Percentiles rank a stretch among this genome's conserved stretches.
phyloP scores from a whole-genome alignment of 2,888 invertebrate species.

The Platycheirus rosarum region DNA sequence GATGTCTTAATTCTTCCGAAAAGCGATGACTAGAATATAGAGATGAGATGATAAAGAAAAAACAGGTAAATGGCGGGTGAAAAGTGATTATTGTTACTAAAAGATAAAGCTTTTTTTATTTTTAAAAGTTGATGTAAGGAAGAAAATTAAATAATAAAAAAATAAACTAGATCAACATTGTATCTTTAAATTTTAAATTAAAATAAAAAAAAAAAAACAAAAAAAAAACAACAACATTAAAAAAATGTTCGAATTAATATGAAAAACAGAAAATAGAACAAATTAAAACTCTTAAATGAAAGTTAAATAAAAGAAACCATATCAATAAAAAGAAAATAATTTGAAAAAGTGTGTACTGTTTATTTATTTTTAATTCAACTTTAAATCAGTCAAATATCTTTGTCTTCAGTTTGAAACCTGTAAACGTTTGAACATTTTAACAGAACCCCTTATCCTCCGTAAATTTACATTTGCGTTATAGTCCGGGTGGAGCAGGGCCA shows the following conservation, averaged over 20 bases:
- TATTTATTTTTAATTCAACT: too few relatives aligned
- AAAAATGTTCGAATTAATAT: conserved; percentile 60
- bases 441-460: too few relatives aligned
- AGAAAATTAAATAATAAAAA: conserved; percentile 24
- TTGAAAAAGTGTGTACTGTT: not conserved
- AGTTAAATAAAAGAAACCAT: conserved; percentile 72
- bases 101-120: conserved; percentile 53
- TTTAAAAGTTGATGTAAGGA: conserved; percentile 58
- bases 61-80: conserved; percentile 12
- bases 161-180: conserved; percentile 54
- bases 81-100: conserved; percentile 61
- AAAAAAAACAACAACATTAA: conserved; percentile 41
- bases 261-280: conserved; percentile 56
- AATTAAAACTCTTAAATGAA: conserved; percentile 67
- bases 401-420: too few relatives aligned
- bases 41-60: too few relatives aligned
- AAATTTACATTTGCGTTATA: too few relatives aligned
- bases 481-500: too few relatives aligned
- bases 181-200: conserved; percentile 57
- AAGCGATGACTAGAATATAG: conserved; percentile 54
- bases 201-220: conserved; percentile 1
- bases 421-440: too few relatives aligned
- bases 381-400: too few relatives aligned
- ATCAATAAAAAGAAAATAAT: conserved; percentile 67
- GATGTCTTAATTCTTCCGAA: conserved; percentile 42